Conservation (phyloP, 2,797 vertebrate genomes). For the Lutjanus argentimaculatus region DNA sequence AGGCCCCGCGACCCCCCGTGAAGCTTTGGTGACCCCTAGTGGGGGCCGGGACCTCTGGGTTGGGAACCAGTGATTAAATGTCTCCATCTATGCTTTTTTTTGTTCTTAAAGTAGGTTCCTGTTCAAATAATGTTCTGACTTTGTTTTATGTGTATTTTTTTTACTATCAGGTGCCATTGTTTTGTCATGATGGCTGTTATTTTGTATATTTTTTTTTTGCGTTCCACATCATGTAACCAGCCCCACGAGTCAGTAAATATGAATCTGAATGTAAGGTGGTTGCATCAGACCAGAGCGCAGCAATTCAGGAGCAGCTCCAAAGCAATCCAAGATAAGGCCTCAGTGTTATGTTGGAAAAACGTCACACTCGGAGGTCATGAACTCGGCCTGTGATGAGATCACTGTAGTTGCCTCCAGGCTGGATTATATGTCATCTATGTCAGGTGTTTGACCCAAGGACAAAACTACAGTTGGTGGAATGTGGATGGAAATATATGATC, state of each 20-base stretch:
- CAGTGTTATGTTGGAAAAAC: not conserved
- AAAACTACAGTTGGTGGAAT: not conserved
- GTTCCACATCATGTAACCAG: not conserved
- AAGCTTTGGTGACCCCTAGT: too few relatives aligned
- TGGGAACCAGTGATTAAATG: too few relatives aligned
- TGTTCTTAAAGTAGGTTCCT: not conserved
- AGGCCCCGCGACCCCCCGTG: too few relatives aligned
- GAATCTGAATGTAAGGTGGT: not conserved
- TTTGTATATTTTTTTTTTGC: not conserved
- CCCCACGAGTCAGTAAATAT: not conserved
- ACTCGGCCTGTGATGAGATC: not conserved
- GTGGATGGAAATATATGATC: not conserved
- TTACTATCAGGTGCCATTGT: too few relatives aligned
- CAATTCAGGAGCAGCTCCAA: not conserved
- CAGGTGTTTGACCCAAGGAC: not conserved
- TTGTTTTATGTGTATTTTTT: not conserved
- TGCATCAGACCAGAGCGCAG: not conserved
- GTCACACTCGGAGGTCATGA: not conserved
- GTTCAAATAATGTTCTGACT: not conserved
- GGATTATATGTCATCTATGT: not conserved
- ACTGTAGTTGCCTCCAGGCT: not conserved
- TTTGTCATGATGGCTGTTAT: not conserved
- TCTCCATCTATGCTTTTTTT: not conserved
- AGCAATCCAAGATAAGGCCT: not conserved
- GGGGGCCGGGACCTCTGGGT: too few relatives aligned